Evolutionary conservation across 2,797 vertebrate genomes (phyloP), one percentile per base, ranked within the genome.

Genomic region (Rhinella marina): DNA sequence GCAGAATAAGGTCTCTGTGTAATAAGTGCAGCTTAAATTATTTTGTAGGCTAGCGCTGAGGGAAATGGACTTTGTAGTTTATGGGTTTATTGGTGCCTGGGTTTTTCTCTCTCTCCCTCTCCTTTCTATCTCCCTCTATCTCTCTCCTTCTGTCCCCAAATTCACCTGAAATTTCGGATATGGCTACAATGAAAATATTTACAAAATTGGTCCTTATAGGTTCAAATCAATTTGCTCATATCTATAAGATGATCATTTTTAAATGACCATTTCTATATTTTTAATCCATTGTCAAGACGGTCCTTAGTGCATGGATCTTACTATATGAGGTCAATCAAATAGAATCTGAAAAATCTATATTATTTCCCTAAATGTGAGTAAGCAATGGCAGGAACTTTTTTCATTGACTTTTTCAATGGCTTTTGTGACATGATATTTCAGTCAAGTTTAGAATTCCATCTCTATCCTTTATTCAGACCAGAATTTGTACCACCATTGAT

Each of bases 11-110:
- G 41, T 64, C 57, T 85, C 73, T 64, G 83, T 61, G 54, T 61
- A 52, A 48, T 85, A 77, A 50, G 57, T 77, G 72, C 54, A n/a
- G 4, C 73, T 76, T 84, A 76, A 85, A 85, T 62, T 85, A 84
- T 84, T 48, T 75, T 54, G 27, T 8, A 59, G 27, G 70, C 72
- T 25, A 25, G 57, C 12, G 72, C 72, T 48, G 21, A 27, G 56
- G 29, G 41, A 52, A n/a, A 76, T 62, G 23, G 70, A 76, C 70
- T 76, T 75, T 54, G 23, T 54, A n/a, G 25, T 62, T 23, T 50
- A 50, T 2, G 16, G 48, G n/a, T 77, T 50, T 6, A 25, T 17
- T 27, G 29, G 13, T 21, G 23, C 17, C 48, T 41, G 0, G 41
- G 41, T 41, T 41, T 41, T 3, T 41, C 41, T 41, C 5, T 41